Percentiles rank a stretch among this genome's conserved stretches.
Conservation (phyloP, 2,113 vertebrate species). For the Festucalex cinctus region DNA sequence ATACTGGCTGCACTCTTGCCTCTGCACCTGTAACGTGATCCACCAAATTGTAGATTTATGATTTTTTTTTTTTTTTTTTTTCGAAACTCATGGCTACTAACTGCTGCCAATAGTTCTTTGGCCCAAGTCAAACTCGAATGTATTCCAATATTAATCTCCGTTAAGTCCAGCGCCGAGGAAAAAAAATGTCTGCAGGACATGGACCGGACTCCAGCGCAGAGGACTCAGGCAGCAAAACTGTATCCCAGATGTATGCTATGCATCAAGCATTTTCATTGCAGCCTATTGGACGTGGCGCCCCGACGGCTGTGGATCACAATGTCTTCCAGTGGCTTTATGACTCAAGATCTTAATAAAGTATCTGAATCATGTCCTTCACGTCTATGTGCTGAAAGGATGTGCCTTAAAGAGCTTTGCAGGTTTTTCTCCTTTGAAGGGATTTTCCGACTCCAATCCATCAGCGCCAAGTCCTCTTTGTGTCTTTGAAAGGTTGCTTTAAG, state of each 20-base stretch:
- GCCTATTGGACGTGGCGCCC: conserved; percentile 40
- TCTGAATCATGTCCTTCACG: conserved; percentile 61
- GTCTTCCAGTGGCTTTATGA: conserved; percentile 63
- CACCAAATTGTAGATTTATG: conserved; percentile 18
- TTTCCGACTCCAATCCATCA: conserved; percentile 59
- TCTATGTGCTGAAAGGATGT: conserved; percentile 20
- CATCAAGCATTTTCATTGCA: conserved; percentile 49
- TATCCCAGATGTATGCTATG: conserved; percentile 56
- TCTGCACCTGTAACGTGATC: conserved; percentile 9
- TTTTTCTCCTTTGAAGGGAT: conserved; percentile 58
- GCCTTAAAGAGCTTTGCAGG: conserved; percentile 66
- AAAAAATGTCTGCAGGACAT: conserved; percentile 27
- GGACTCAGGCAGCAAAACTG: conserved; percentile 33
- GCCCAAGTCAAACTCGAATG: conserved; percentile 9
- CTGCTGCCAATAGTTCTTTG: conserved; percentile 17
- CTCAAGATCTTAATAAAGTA: conserved; percentile 66
- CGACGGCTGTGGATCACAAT: conserved; percentile 43
- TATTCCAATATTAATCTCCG: conserved; percentile 22
- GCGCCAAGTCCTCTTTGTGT: conserved; percentile 38
- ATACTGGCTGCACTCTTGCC: not conserved
- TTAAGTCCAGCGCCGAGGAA: conserved; percentile 22
- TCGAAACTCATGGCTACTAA: conserved; percentile 10
- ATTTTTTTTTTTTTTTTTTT: too few species aligned
- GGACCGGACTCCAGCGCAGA: conserved; percentile 24
- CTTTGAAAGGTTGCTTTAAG: conserved; percentile 47